A percentile compares a stretch with the other conserved stretches of the same genome.
phyloP scores from a whole-genome alignment of 2,888 invertebrate genomes.

The Cephus sareptanus region DNA sequence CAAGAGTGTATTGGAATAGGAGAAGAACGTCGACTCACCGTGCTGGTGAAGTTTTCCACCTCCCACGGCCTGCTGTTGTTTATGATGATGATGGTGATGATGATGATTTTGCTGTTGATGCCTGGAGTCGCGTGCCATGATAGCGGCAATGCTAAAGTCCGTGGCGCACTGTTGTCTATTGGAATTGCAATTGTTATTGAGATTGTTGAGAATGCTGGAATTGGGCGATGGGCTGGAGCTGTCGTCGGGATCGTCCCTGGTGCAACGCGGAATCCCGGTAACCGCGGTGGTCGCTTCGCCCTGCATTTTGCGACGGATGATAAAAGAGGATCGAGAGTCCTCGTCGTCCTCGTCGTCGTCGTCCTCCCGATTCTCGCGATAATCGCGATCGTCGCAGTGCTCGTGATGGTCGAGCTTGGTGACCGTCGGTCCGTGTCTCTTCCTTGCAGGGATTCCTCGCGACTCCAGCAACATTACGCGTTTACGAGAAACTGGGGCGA shows the following conservation, averaged over 20 bases:
- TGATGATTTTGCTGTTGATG: slow-evolving; percentile 72
- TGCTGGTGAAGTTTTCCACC: slow-evolving; percentile 59
- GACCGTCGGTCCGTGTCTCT: slow-evolving; percentile 65
- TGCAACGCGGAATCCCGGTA: slow-evolving; percentile 59
- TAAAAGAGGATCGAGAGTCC: slow-evolving; percentile 62
- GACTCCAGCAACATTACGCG: slow-evolving; percentile 65
- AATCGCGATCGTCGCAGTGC: not conserved
- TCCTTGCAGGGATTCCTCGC: slow-evolving; percentile 64
- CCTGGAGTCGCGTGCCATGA: slow-evolving; percentile 82
- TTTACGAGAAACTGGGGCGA: not conserved
- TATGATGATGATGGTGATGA: slow-evolving; percentile 44
- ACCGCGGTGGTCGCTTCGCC: slow-evolving; percentile 61
- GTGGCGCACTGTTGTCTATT: slow-evolving; percentile 87
- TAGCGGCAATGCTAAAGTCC: slow-evolving; percentile 95
- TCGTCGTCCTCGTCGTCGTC: slow-evolving; percentile 76
- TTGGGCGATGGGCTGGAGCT: slow-evolving; percentile 70
- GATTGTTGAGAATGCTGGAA: slow-evolving; percentile 55
- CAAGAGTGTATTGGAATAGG: not conserved
- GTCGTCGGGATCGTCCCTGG: slow-evolving; percentile 73
- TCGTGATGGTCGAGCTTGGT: slow-evolving; percentile 57
- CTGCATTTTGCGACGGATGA: slow-evolving; percentile 66
- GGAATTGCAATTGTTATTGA: slow-evolving; percentile 62
- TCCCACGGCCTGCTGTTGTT: slow-evolving; percentile 53
- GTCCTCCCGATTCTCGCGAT: slow-evolving; percentile 58
- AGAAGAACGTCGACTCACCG: slow-evolving; percentile 43